These are phyloP conservation scores for Lithophane ornitopus DNA, from an alignment of 2,888 invertebrate species.

Conservation along the genomic window DNA sequence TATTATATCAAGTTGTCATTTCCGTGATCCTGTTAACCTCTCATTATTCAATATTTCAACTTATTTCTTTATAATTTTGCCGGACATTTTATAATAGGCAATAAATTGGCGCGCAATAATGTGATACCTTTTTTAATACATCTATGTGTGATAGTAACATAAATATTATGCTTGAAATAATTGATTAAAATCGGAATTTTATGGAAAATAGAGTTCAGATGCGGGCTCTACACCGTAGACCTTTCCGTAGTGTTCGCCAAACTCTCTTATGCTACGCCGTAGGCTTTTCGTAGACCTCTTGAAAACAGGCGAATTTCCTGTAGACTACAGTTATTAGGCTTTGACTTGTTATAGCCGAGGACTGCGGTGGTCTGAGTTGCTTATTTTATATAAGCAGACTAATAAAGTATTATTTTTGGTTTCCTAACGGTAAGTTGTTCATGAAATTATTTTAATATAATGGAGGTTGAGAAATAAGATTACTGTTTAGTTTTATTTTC, in stretches of 20 bases:
- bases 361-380: neutral
- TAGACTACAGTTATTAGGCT: neutral
- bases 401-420: neutral
- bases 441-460: neutral
- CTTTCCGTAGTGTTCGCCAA: neutral
- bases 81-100: neutral
- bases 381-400: neutral
- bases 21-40: neutral
- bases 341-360: neutral
- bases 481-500: neutral
- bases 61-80: neutral
- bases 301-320: neutral
- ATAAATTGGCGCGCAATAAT: neutral
- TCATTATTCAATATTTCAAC: neutral
- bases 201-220: neutral
- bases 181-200: neutral
- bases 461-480: neutral
- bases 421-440: neutral
- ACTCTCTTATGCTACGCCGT: slow-evolving; percentile 23
- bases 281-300: slow-evolving; percentile 28
- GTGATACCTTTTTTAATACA: too few species aligned
- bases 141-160: neutral
- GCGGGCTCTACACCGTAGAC: slow-evolving; percentile 1
- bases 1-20: slow-evolving; percentile 7
- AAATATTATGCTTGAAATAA: neutral